A percentile compares a stretch with the other conserved stretches of the same genome.
Conservation (phyloP, 2,113 vertebrate genomes). For the Syngnathus typhle region DNA sequence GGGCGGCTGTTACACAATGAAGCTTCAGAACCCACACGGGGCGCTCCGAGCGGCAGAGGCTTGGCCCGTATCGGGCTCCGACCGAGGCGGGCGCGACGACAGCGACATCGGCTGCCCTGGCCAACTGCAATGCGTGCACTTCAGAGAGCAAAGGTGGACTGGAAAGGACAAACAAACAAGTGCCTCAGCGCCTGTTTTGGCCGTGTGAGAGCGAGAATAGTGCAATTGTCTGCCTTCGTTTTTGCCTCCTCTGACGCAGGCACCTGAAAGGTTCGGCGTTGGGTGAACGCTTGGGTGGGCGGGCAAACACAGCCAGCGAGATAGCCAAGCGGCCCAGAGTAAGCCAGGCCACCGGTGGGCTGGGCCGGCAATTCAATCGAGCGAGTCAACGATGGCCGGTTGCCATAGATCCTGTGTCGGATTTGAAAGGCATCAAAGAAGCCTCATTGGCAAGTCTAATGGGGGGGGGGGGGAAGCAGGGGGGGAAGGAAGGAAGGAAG, state of each 20-base stretch:
- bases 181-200: no score
- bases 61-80: constrained; percentile 41
- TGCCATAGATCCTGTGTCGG: constrained; percentile 50
- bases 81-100: constrained; percentile 33
- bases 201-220: no score
- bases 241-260: neutral
- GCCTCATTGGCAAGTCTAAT: constrained; percentile 69
- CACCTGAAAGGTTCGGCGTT: constrained; percentile 2
- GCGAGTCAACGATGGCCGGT: constrained; percentile 21
- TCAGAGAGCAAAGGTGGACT: constrained; percentile 2
- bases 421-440: constrained; percentile 63
- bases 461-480: no score
- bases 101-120: neutral
- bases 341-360: no score
- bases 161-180: neutral
- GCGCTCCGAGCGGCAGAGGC: constrained; percentile 46
- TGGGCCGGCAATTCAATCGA: neutral
- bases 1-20: constrained; percentile 61
- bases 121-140: constrained; percentile 16
- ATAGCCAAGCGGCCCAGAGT: no score
- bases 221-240: neutral
- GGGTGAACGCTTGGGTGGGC: no score
- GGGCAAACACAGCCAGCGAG: no score
- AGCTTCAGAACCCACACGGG: constrained; percentile 68
- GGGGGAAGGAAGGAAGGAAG: no score